Base-by-base conservation (phyloP, 2,113 vertebrate species). In the Romanogobio albipinnatus region DNA sequence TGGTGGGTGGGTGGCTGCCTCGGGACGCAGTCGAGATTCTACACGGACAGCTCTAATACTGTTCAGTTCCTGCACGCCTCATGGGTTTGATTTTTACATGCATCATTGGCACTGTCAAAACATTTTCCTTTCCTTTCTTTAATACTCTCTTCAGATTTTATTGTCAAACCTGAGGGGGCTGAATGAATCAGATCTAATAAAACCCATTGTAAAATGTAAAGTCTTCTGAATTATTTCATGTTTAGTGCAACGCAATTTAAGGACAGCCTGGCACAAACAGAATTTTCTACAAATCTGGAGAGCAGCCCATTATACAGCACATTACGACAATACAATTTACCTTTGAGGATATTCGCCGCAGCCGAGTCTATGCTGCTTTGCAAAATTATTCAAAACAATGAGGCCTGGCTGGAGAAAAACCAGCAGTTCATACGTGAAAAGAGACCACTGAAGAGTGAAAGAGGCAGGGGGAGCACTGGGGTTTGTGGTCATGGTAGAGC, bases 401-500 rank as follows among this genome's bases (percentile, higher is more conserved):
- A 53, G 26, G 26, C 19, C n/a, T 24, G 17, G 11, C 24, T 19
- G 43, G 56, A 59, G 49, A 36, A 47, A 39, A 78, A 71, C 14
- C 45, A 61, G 49, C 19, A 43, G 51, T 82, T 84, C 71, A 53
- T n/a, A 76, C 24, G 51, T 76, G 62, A 71, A 75, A 82, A 81
- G 78, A 53, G 51, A 66, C 45, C 59, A 43, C 17, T 85, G 66
- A 81, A 74, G 47, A 81, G 71, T 53, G 36, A 56, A 80, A 51
- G 29, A 84, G 51, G 79, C 79, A n/a, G 19, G 62, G 62, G 29
- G 70, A 62, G 61, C 61, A 29, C 45, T 59, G 80, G 70, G 87
- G 75, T 82, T 77, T 88, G 87, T 81, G 84, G 87, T 88, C 76
- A 39, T 64, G 68, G 81, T 74, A 59, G 70, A 29, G 45, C 82